phyloP scores from a whole-genome alignment of 2,888 invertebrate species.

The Thecocarcelia acutangulata region DNA sequence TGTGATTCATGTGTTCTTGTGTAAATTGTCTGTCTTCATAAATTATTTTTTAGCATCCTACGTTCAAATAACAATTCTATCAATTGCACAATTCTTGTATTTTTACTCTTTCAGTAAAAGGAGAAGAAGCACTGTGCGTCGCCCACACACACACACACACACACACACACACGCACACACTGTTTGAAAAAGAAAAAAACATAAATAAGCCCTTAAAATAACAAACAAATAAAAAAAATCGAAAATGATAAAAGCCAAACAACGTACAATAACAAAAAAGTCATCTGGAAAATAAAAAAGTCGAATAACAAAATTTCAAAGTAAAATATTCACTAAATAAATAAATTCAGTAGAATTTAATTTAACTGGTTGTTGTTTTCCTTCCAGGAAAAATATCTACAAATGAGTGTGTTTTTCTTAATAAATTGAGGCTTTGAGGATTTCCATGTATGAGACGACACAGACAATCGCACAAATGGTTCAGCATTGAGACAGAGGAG shows the following conservation, averaged over 20 bases:
- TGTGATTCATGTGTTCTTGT: too few relatives aligned
- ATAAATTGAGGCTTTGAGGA: constrained; percentile 19
- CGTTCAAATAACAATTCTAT: too few relatives aligned
- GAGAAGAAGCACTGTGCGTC: too few relatives aligned
- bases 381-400: background rate
- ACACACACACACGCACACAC: too few relatives aligned
- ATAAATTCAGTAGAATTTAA: constrained; percentile 39
- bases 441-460: background rate
- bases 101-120: too few relatives aligned
- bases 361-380: constrained; percentile 13
- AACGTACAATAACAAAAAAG: constrained; percentile 5
- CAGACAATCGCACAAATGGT: background rate
- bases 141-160: too few relatives aligned
- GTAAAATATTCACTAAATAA: constrained; percentile 34
- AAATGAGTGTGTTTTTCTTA: background rate
- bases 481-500: background rate
- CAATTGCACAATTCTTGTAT: too few relatives aligned
- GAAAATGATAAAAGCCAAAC: background rate
- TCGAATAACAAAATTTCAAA: constrained; percentile 14
- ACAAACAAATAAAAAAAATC: constrained; percentile 20
- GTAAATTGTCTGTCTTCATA: too few relatives aligned
- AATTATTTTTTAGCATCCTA: too few relatives aligned
- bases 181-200: too few relatives aligned
- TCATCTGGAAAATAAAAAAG: too few relatives aligned
- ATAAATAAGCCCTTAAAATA: background rate